Evolutionary conservation across 2,797 vertebrate genomes (phyloP).

Genomic region (Tenualosa thibaudeaui): DNA sequence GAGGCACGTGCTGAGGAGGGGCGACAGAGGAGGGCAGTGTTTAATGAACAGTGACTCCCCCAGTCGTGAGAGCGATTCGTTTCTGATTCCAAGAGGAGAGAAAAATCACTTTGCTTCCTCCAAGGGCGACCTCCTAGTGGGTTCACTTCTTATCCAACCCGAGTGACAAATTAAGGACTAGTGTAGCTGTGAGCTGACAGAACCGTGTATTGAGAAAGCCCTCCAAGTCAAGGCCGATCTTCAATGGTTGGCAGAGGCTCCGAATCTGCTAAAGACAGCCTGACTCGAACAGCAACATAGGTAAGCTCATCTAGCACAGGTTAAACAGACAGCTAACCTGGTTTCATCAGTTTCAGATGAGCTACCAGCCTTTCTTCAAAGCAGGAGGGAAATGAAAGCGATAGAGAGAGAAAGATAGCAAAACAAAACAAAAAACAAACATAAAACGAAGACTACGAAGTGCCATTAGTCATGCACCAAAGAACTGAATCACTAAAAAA

Average conservation of each 20-base stretch:
- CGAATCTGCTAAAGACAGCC: constrained; percentile 9
- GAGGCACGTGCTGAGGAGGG: constrained; percentile 14
- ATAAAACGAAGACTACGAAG: constrained; percentile 26
- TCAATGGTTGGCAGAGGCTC: constrained; percentile 17
- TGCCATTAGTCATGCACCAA: constrained; percentile 28
- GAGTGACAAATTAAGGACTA: constrained; percentile 1
- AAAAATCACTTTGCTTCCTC: constrained; percentile 21
- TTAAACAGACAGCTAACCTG: constrained; percentile 10
- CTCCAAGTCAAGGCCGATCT: neutral
- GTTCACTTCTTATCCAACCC: constrained; percentile 16
- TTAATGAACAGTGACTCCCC: neutral
- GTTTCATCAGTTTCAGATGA: neutral
- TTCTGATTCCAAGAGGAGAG: neutral
- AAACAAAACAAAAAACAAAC: constrained; percentile 6
- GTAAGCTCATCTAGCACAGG: neutral
- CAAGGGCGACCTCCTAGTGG: neutral
- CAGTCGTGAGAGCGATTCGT: neutral
- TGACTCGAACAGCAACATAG: constrained; percentile 12
- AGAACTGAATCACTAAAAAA: neutral
- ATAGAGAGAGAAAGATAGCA: neutral
- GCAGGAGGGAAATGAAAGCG: neutral
- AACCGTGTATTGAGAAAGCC: neutral
- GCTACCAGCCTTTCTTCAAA: constrained; percentile 14
- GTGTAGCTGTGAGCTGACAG: neutral
- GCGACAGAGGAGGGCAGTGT: neutral